Evolutionary conservation across 1,140 invertebrate species (phyloP).

Genomic region (Psix sp.): DNA sequence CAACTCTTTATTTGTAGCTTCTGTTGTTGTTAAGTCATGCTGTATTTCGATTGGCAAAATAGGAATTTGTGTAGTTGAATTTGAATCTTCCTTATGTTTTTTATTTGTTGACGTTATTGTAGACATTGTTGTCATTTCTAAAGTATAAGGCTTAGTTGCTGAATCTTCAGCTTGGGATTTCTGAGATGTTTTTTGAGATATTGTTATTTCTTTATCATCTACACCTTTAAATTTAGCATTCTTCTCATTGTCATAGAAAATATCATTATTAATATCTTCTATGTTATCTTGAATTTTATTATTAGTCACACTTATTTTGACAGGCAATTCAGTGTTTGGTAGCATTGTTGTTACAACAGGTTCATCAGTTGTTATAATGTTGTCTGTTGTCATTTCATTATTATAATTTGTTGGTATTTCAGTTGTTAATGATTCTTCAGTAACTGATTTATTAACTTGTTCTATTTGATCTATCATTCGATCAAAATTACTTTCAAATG

Average conservation of each 20-base stretch:
- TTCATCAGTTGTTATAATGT: neutral
- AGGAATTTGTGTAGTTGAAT: slow-evolving; percentile 70
- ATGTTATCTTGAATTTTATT: slow-evolving; percentile 65
- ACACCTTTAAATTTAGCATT: slow-evolving; percentile 36
- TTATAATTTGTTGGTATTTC: neutral
- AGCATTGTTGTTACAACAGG: slow-evolving; percentile 6
- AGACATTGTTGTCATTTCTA: slow-evolving; percentile 26
- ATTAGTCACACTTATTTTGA: slow-evolving; percentile 18
- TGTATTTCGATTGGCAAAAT: slow-evolving; percentile 73
- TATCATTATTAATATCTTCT: slow-evolving; percentile 74
- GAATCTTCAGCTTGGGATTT: slow-evolving; percentile 9
- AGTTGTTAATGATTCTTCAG: neutral
- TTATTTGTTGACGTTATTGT: slow-evolving; percentile 23
- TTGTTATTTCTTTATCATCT: slow-evolving; percentile 29
- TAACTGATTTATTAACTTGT: slow-evolving; percentile 15
- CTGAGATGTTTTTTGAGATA: slow-evolving; percentile 13
- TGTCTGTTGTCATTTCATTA: neutral
- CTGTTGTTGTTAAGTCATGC: slow-evolving; percentile 68
- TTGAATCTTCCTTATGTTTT: slow-evolving; percentile 65
- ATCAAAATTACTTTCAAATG: slow-evolving; percentile 69
- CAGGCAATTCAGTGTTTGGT: slow-evolving; percentile 12
- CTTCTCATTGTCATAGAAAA: slow-evolving; percentile 65
- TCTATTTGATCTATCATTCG: slow-evolving; percentile 51
- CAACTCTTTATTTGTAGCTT: slow-evolving; percentile 35
- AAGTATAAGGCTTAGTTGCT: neutral